Percentiles rank a stretch among this genome's conserved stretches.
These are phyloP conservation scores for Pandemis corylana DNA, from an alignment of 2,888 invertebrate genomes.

Conservation along the genomic window DNA sequence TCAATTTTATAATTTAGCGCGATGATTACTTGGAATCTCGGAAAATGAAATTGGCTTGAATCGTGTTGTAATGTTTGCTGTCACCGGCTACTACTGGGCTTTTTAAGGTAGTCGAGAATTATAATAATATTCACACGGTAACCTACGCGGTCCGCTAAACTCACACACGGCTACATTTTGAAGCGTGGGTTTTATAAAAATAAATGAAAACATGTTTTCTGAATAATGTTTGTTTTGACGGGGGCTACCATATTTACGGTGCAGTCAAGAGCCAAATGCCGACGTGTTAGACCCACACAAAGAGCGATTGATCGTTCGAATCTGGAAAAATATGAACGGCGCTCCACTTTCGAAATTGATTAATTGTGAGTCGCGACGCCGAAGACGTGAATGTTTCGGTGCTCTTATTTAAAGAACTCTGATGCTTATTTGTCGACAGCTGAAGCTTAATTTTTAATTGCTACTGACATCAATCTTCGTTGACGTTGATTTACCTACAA, in stretches of 20 bases:
- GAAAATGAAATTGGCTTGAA: constrained; percentile 45
- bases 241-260: constrained; percentile 70
- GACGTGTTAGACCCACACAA: constrained; percentile 81
- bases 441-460: constrained; percentile 67
- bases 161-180: constrained; percentile 68
- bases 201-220: constrained; percentile 77
- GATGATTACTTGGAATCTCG: constrained; percentile 50
- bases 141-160: constrained; percentile 59
- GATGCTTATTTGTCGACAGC: constrained; percentile 66
- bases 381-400: constrained; percentile 55
- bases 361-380: constrained; percentile 74
- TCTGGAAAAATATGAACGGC: constrained; percentile 73
- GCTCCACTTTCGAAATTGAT: constrained; percentile 79
- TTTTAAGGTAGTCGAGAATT: constrained; percentile 38
- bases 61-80: constrained; percentile 58
- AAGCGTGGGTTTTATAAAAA: constrained; percentile 76
- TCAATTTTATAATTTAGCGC: constrained; percentile 27
- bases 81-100: constrained; percentile 41
- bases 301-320: constrained; percentile 74
- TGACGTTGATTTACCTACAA: constrained; percentile 64
- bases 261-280: constrained; percentile 63
- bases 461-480: constrained; percentile 63
- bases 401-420: constrained; percentile 70
- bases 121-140: constrained; percentile 65
- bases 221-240: constrained; percentile 81